Conservation (phyloP, 2,888 invertebrate species). For the Drosophila siamana region DNA sequence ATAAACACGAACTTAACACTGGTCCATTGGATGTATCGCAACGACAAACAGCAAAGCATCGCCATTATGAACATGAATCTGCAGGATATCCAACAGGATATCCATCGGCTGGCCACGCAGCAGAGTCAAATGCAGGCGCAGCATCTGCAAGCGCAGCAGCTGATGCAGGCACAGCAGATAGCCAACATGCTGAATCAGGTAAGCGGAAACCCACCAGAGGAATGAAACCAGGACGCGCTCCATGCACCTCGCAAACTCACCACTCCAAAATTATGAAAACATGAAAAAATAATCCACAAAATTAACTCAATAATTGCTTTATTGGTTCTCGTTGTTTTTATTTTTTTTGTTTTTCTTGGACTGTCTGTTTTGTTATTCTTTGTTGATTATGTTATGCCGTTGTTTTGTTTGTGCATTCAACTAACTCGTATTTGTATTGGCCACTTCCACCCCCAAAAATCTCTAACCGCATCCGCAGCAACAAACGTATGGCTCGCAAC, state of each 20-base stretch:
- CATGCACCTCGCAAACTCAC: conserved; percentile 22
- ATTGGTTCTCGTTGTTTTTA: conserved; percentile 17
- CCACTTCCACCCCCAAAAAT: conserved; percentile 5
- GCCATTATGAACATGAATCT: conserved; percentile 94
- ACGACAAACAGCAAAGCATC: conserved; percentile 85
- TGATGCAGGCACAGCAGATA: conserved; percentile 87
- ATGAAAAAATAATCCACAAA: not conserved
- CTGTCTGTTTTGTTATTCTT: conserved; percentile 18
- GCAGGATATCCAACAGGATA: conserved; percentile 97
- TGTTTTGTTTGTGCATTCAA: conserved; percentile 2
- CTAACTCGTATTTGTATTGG: conserved; percentile 33
- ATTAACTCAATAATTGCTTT: conserved; percentile 17
- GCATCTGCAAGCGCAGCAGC: conserved; percentile 87
- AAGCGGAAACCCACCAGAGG: conserved; percentile 42
- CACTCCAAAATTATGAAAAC: not conserved
- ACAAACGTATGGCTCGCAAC: conserved; percentile 87
- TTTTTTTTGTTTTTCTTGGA: conserved; percentile 8
- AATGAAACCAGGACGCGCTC: not conserved
- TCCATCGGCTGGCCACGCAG: conserved; percentile 94
- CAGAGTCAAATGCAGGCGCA: conserved; percentile 90
- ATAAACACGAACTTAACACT: conserved; percentile 37
- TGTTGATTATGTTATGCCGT: not conserved
- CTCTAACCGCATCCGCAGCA: conserved; percentile 67
- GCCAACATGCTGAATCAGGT: conserved; percentile 85
- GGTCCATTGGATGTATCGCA: conserved; percentile 40